Evolutionary conservation across 2,797 vertebrate species (phyloP).

Genomic region (Xyrichtys novacula): DNA sequence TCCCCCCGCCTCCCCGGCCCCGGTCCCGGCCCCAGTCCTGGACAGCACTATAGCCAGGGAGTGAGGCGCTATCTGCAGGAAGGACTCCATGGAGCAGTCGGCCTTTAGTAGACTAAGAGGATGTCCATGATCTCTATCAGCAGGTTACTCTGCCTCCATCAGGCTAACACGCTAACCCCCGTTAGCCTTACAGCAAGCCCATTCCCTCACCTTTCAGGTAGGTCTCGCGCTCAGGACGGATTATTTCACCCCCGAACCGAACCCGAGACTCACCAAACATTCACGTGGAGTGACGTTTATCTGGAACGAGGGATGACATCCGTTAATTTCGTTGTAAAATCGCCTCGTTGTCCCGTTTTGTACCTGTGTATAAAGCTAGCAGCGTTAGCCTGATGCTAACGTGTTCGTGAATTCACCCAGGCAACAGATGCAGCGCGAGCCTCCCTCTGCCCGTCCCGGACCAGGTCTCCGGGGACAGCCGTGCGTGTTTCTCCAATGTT

Average conservation of each 20-base stretch:
- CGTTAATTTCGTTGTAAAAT: slow-evolving; percentile 2
- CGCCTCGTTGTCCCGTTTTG: slow-evolving; percentile 9
- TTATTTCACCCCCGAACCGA: background rate
- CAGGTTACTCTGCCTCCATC: slow-evolving; percentile 20
- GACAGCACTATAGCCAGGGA: slow-evolving; percentile 95
- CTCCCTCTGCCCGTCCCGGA: slow-evolving; percentile 13
- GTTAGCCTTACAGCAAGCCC: slow-evolving; percentile 46
- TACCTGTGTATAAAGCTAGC: background rate
- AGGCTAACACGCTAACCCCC: slow-evolving; percentile 61
- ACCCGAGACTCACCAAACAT: background rate
- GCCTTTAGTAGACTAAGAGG: slow-evolving; percentile 41
- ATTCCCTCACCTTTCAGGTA: slow-evolving; percentile 25
- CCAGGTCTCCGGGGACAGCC: slow-evolving; percentile 35
- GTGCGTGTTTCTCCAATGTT: background rate
- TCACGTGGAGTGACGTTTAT: background rate
- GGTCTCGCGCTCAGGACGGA: background rate
- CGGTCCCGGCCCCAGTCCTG: slow-evolving; percentile 74
- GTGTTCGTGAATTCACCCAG: slow-evolving; percentile 65
- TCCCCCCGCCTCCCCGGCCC: slow-evolving; percentile 50
- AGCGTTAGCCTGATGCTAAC: slow-evolving; percentile 54
- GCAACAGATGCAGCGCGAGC: slow-evolving; percentile 65
- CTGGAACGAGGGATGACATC: slow-evolving; percentile 45
- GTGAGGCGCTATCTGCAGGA: slow-evolving; percentile 94
- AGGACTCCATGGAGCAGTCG: slow-evolving; percentile 86
- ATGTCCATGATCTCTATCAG: slow-evolving; percentile 46